Evolutionary conservation across 2,888 invertebrate species (phyloP).

Genomic region (Dorcus parallelipipedus): DNA sequence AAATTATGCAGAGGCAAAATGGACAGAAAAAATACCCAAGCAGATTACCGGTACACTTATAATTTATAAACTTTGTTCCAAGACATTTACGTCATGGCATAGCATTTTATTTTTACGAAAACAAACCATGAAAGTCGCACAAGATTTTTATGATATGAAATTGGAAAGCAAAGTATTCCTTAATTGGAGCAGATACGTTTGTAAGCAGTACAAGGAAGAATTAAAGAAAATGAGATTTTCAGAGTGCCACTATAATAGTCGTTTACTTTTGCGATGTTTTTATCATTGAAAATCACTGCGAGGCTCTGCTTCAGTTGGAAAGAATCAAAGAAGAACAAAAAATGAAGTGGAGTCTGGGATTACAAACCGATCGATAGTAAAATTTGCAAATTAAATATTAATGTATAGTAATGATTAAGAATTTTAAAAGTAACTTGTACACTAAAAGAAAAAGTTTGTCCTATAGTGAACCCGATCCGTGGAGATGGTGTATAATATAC

Average conservation of each 20-base stretch:
- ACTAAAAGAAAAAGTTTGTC: too few relatives aligned
- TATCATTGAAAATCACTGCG: slow-evolving; percentile 65
- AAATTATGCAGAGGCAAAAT: slow-evolving; percentile 19
- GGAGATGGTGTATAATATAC: too few relatives aligned
- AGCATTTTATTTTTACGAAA: slow-evolving; percentile 47
- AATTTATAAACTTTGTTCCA: slow-evolving; percentile 51
- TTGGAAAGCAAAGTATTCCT: slow-evolving; percentile 37
- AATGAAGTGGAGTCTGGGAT: slow-evolving; percentile 68
- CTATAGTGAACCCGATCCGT: too few relatives aligned
- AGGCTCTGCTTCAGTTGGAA: slow-evolving; percentile 60
- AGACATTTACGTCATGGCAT: slow-evolving; percentile 51
- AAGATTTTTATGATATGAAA: slow-evolving; percentile 64
- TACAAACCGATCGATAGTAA: slow-evolving; percentile 52
- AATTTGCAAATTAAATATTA: too few relatives aligned
- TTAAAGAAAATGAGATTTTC: slow-evolving; percentile 41
- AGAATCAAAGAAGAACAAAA: slow-evolving; percentile 66
- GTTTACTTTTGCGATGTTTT: slow-evolving; percentile 45
- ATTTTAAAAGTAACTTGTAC: too few relatives aligned
- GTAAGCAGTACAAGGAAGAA: slow-evolving; percentile 31
- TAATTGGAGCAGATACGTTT: slow-evolving; percentile 37
- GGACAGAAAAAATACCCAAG: slow-evolving; percentile 52
- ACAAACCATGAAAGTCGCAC: slow-evolving; percentile 65
- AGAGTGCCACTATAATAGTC: slow-evolving; percentile 50
- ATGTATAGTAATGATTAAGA: too few relatives aligned
- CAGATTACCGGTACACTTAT: slow-evolving; percentile 55